These are phyloP conservation scores for Hemibagrus wyckioides DNA, from an alignment of 2,113 vertebrate species.

Conservation along the genomic window DNA sequence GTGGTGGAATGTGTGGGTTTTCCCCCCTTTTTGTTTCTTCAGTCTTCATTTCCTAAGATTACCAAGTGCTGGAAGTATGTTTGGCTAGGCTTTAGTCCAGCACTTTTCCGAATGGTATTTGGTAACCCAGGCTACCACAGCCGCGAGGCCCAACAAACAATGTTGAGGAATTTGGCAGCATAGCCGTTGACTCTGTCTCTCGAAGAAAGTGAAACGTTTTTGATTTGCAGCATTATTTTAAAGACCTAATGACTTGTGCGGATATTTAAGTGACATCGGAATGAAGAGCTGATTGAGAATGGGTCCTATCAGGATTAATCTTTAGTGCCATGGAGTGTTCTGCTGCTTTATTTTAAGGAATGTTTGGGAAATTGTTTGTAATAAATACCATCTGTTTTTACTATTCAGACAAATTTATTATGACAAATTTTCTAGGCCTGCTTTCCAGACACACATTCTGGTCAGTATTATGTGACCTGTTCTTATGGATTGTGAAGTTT, in stretches of 20 bases:
- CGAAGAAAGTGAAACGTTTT: constrained; percentile 46
- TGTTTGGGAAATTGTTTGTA: constrained; percentile 18
- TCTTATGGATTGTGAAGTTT: neutral
- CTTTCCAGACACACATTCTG: neutral
- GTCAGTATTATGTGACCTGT: neutral
- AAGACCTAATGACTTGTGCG: constrained; percentile 40
- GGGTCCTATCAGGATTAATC: neutral
- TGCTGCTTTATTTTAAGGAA: constrained; percentile 6
- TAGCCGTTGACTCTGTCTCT: constrained; percentile 59
- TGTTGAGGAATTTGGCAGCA: constrained; percentile 66
- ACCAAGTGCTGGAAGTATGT: constrained; percentile 54
- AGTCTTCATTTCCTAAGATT: constrained; percentile 40
- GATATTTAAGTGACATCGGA: constrained; percentile 14
- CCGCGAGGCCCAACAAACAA: constrained; percentile 68
- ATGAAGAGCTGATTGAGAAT: neutral
- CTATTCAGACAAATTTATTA: neutral
- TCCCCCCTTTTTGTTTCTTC: constrained; percentile 42
- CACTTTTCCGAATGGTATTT: constrained; percentile 64
- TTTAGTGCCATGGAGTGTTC: neutral
- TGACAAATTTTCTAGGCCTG: neutral
- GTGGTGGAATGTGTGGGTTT: constrained; percentile 40
- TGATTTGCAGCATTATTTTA: constrained; percentile 53
- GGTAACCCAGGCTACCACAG: constrained; percentile 57
- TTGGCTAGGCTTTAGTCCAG: constrained; percentile 48
- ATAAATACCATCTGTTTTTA: constrained; percentile 26